Base-by-base conservation (phyloP, 2,888 invertebrate genomes). In the Eugnorisma glareosa region DNA sequence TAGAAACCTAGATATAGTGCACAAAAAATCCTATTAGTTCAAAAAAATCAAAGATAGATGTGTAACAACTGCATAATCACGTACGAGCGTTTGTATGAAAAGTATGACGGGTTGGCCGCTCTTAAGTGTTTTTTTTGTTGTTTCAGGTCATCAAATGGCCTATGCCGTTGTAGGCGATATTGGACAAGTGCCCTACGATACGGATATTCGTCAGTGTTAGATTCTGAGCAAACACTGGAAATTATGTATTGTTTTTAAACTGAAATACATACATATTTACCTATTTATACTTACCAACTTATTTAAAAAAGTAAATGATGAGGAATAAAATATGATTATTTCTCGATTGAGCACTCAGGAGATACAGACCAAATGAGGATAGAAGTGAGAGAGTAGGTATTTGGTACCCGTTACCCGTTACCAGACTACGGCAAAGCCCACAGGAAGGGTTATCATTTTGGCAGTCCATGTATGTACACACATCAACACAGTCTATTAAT, bases 101-200 rank as follows among this genome's bases (percentile, higher is more conserved):
- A n/a, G n/a, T n/a, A n/a, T n/a, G n/a, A n/a, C n/a, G n/a, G n/a
- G n/a, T n/a, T n/a, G n/a, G n/a, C n/a, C n/a, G n/a, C n/a, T n/a
- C n/a, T n/a, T n/a, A n/a, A n/a, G 59, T 8, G 1, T 28, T 57
- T 15, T 57, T 11, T 18, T 64, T 40, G 24, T 40, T 40, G 40
- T 64, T 64, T 24, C 64, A 64, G 64, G 1, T 5, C 0, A n/a
- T 28, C 8, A 64, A 64, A 64, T 64, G 64, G 64, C 64, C n/a
- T 64, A 64, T n/a, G 64, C 64, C n/a, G 64, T 64, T 43, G 64
- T 64, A 28, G 64, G 64, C 13, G 64, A 64, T 28, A 5, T 64
- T 64, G n/a, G 18, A 64, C n/a, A 18, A 40, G 64, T 40, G 40
- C 40, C 64, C 18, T 1, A 64, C n/a, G 64, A 64, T 40, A 18